Conservation (phyloP, 1,140 invertebrate species). For the Eupeodes corollae region DNA sequence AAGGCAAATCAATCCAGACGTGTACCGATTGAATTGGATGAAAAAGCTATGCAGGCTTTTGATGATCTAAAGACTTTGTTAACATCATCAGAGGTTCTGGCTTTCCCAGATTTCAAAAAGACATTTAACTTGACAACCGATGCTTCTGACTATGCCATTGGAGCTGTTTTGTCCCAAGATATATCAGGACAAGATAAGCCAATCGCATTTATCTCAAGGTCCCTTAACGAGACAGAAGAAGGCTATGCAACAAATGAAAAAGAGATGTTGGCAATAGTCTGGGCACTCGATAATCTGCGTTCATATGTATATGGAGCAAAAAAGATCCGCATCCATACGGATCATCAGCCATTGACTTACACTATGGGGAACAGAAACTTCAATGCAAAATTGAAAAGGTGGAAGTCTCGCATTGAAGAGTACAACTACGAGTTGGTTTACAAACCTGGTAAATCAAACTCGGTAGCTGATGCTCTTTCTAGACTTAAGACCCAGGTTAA, state of each 20-base stretch:
- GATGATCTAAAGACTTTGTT: conserved; percentile 5
- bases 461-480: conserved; percentile 13
- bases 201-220: conserved; percentile 30
- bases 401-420: conserved; percentile 16
- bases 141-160: conserved; percentile 22
- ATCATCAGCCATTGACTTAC: conserved; percentile 19
- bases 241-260: no score
- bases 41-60: conserved; percentile 4
- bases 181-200: conserved; percentile 18
- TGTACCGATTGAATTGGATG: neutral
- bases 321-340: conserved; percentile 19
- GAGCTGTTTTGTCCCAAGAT: conserved; percentile 12
- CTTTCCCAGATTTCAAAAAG: conserved; percentile 26
- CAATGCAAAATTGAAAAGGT: conserved; percentile 21
- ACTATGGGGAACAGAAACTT: conserved; percentile 34
- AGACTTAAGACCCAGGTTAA: no score
- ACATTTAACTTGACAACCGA: conserved; percentile 24
- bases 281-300: conserved; percentile 32
- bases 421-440: no score
- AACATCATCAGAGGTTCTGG: conserved; percentile 11
- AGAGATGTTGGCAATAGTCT: conserved; percentile 36
- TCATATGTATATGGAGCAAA: conserved; percentile 27
- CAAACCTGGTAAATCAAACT: no score
- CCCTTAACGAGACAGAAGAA: no score
- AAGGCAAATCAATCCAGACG: conserved; percentile 3